Base-by-base conservation (phyloP, 1,140 invertebrate species). In the Hylaeus anthracinus region DNA sequence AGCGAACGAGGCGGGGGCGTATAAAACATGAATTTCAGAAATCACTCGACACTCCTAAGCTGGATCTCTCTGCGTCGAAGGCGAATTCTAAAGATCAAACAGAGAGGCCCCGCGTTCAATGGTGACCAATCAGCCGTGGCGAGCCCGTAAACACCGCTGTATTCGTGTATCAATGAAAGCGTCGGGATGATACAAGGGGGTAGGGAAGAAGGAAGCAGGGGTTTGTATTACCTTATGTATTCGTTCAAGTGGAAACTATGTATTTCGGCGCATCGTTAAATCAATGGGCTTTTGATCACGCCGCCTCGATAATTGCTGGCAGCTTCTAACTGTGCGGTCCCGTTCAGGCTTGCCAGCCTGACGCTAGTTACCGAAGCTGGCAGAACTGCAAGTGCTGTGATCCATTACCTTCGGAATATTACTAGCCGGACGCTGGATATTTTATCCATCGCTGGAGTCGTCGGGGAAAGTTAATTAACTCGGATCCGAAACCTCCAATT, bases 211-310 rank as follows among this genome's bases (percentile, higher is more conserved):
- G 41, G 15, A 15, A 5, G 12, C 5, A 3, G 41, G n/a, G 2
- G 5, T 26, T 26, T 26, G n/a, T 5, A n/a, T n/a, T n/a, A 39
- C 69, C 69, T 71, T 43, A 41, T 43, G 69, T 43, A 71, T 71
- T 58, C 53, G 43, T 74, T 63, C 14, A 48, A 64, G 61, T 41
- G 72, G 37, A 65, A 74, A 65, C 72, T 65, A 76, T 76, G 65
- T 76, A 76, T 69, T 67, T 51, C 41, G 55, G 55, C 66, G 63
- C 39, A 76, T 76, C 55, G 26, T 53, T 60, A 58, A 76, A 76
- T 67, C 65, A 67, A 76, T 60, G 41, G 61, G 65, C 74, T 76
- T 76, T 61, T 69, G 74, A 76, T 60, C 43, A 51, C 37, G 74
- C 43, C 14, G 4, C 3, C 43, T 56, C 65, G 75, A 70, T 77